Base-by-base conservation (phyloP, 2,113 vertebrate species). In the Myrmecophaga tridactyla region DNA sequence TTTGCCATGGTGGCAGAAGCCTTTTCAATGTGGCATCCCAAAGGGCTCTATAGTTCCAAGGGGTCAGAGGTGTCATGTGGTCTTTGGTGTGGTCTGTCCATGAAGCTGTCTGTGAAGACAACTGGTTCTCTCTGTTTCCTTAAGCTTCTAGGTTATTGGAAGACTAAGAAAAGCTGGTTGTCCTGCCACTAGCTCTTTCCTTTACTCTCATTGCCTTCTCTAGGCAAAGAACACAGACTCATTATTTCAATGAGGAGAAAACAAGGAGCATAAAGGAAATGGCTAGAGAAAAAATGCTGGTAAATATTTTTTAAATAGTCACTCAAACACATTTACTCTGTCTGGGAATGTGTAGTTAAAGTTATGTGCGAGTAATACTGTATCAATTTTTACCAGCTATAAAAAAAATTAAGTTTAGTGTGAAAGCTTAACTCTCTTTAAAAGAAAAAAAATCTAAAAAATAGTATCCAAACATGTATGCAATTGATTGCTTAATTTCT, bases 281-380 rank as follows among this genome's bases (percentile, higher is more conserved):
- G 56, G 60, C 63, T 63, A 41, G 56, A 80, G 20, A 92, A 62
- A 56, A 95, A 92, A 43, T 14, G 88, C 31, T 78, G 21, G 39
- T 78, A 62, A 83, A 58, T 90, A 58, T 80, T 87, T 90, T 72
- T 4, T 53, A 83, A 76, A 85, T 8, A 36, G n/a, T 58, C 65
- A 39, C 88, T 91, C 39, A 88, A 92, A 84, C 60, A 88, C 51
- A 88, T 90, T 69, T 85, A 85, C 39, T 85, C 43, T 86, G 15
- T 60, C 63, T 90, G 92, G 43, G 36, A 86, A 81, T 48, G 29
- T 65, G 58, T 43, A 48, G 63, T 83, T 75, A 58, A 78, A 81
- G 31, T 87, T 92, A 62, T 36, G 0, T 88, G 72, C 36, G 60
- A 88, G 58, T 85, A 88, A 94, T 90, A 56, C 46, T 76, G 88